Evolutionary conservation across 2,888 invertebrate genomes (phyloP).

Genomic region (Drosophila trichaetosa): DNA sequence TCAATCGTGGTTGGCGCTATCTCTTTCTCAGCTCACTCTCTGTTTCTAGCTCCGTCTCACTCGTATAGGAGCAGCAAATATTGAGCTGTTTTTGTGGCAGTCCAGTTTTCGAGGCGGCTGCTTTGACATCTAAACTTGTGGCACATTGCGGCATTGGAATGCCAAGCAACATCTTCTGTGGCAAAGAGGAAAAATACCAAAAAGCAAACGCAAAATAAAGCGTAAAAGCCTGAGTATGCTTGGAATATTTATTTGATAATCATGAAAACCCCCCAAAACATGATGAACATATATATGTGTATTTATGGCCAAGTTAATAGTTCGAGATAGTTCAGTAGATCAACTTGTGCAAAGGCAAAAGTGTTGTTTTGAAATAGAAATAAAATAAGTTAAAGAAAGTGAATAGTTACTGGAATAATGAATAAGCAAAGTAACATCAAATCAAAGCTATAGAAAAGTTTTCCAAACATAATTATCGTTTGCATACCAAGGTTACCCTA

Average conservation of each 20-base stretch:
- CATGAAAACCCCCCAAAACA: background rate
- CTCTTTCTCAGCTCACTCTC: background rate
- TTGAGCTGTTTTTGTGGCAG: conserved; percentile 32
- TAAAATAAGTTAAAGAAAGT: background rate
- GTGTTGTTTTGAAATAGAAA: background rate
- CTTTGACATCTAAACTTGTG: conserved; percentile 19
- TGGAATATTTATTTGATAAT: conserved; percentile 34
- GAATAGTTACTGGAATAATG: background rate
- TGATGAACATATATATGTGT: background rate
- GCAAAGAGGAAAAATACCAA: conserved; percentile 21
- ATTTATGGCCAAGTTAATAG: background rate
- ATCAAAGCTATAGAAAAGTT: background rate
- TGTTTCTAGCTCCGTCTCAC: background rate
- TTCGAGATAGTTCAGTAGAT: background rate
- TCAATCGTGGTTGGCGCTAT: conserved; percentile 15
- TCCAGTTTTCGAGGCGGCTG: background rate
- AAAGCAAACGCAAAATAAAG: conserved; percentile 5
- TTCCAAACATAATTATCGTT: background rate
- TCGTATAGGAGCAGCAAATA: conserved; percentile 4
- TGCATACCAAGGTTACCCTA: background rate
- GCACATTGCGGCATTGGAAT: conserved; percentile 3
- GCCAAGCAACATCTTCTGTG: conserved; percentile 22
- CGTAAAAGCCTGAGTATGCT: conserved; percentile 2
- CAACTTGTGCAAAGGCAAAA: background rate
- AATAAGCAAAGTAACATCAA: background rate